Conservation (phyloP, 1,140 invertebrate genomes). For the Drosophila insularis region DNA sequence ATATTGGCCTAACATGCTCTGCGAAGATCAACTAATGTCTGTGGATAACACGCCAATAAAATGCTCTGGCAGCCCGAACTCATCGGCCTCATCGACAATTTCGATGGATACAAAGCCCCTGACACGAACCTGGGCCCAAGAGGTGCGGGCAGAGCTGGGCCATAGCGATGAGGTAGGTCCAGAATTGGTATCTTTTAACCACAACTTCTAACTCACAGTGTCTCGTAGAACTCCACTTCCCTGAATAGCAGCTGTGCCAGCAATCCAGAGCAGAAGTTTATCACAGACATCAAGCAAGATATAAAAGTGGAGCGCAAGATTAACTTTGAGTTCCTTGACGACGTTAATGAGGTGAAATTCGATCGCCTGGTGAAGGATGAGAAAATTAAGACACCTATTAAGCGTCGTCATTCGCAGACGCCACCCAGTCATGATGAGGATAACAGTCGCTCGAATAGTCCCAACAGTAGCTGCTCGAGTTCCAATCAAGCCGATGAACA, state of each 20-base stretch:
- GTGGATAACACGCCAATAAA: constrained; percentile 59
- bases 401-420: constrained; percentile 71
- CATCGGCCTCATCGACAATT: constrained; percentile 54
- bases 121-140: constrained; percentile 61
- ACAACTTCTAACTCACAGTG: constrained; percentile 3
- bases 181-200: no score
- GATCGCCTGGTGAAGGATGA: constrained; percentile 77
- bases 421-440: constrained; percentile 59
- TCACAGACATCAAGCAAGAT: constrained; percentile 24
- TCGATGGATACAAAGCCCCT: constrained; percentile 60
- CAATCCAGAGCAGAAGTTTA: constrained; percentile 37
- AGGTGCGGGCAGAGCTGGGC: constrained; percentile 61
- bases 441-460: constrained; percentile 69
- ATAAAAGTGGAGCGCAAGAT: constrained; percentile 53
- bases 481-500: constrained; percentile 41
- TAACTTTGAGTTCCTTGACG: constrained; percentile 71
- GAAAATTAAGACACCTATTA: constrained; percentile 82
- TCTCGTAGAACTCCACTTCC: constrained; percentile 52
- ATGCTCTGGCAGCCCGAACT: constrained; percentile 56
- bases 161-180: constrained; percentile 64
- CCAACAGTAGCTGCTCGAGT: constrained; percentile 56
- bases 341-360: constrained; percentile 76
- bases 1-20: constrained; percentile 44
- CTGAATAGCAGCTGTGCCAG: constrained; percentile 60
- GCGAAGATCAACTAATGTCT: constrained; percentile 58